These are phyloP conservation scores for Antechinus flavipes DNA, from an alignment of 2,113 vertebrate species.

Conservation along the genomic window DNA sequence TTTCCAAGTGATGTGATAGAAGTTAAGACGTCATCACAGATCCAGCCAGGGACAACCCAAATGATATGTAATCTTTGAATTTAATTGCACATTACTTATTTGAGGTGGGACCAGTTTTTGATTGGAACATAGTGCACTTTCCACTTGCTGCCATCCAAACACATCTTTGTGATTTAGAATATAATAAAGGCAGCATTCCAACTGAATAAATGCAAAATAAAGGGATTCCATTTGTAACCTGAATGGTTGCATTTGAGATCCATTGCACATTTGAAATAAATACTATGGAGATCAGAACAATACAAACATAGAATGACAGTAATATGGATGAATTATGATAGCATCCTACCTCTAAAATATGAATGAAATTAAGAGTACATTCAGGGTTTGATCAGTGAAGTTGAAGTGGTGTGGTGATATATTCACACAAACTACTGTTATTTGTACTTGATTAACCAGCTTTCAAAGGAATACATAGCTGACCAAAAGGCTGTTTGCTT, in stretches of 20 bases:
- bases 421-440: slow-evolving; percentile 48
- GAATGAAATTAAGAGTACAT: slow-evolving; percentile 65
- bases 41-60: background rate
- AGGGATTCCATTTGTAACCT: background rate
- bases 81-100: slow-evolving; percentile 39
- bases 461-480: slow-evolving; percentile 48
- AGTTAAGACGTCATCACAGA: background rate
- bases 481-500: slow-evolving; percentile 16
- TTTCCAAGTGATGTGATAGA: background rate
- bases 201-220: background rate
- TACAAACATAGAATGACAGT: slow-evolving; percentile 38
- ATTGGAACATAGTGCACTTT: background rate
- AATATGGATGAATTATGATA: slow-evolving; percentile 67
- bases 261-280: background rate
- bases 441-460: slow-evolving; percentile 43
- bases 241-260: background rate
- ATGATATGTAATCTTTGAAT: slow-evolving; percentile 40
- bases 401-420: slow-evolving; percentile 44
- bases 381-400: slow-evolving; percentile 62
- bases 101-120: slow-evolving; percentile 4
- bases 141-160: slow-evolving; percentile 30
- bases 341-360: slow-evolving; percentile 65
- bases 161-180: background rate
- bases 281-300: background rate
- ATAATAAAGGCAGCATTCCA: background rate